Evolutionary conservation across 1,140 invertebrate species (phyloP).

Genomic region (Glossosoma conforme): DNA sequence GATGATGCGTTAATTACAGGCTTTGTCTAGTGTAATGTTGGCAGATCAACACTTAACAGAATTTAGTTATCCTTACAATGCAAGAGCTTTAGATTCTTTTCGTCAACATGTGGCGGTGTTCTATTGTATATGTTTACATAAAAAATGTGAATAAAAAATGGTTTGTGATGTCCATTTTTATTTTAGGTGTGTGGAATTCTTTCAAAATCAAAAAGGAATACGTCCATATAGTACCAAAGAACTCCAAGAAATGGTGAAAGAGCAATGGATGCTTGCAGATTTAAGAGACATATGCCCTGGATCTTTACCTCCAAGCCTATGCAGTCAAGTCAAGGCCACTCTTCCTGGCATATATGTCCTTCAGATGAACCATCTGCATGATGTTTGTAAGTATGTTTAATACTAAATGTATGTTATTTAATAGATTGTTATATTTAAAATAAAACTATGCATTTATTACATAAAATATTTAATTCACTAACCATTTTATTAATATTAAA

Average conservation of each 20-base stretch:
- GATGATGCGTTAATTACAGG: background rate
- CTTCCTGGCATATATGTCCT: constrained; percentile 40
- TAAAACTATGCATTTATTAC: background rate
- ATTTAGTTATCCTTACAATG: background rate
- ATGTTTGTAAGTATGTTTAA: constrained; percentile 36
- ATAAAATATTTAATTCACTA: background rate
- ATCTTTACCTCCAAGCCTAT: constrained; percentile 38
- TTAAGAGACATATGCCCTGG: constrained; percentile 44
- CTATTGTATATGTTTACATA: no score
- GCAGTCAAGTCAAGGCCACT: constrained; percentile 32
- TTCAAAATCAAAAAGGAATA: constrained; percentile 33
- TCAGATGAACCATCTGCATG: constrained; percentile 42
- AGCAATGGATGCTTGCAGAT: constrained; percentile 48
- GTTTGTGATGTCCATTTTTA: background rate
- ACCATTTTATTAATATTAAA: background rate
- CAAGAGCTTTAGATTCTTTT: background rate
- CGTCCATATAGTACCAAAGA: constrained; percentile 33
- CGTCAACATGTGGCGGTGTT: no score
- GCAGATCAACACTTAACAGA: background rate
- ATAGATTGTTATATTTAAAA: background rate
- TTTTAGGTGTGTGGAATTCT: constrained; percentile 41
- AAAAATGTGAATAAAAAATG: background rate
- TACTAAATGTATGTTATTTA: constrained; percentile 1
- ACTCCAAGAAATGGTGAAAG: constrained; percentile 38
- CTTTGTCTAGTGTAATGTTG: background rate